Evolutionary conservation across 2,888 invertebrate genomes (phyloP).

Genomic region (Ethmia dodecea): DNA sequence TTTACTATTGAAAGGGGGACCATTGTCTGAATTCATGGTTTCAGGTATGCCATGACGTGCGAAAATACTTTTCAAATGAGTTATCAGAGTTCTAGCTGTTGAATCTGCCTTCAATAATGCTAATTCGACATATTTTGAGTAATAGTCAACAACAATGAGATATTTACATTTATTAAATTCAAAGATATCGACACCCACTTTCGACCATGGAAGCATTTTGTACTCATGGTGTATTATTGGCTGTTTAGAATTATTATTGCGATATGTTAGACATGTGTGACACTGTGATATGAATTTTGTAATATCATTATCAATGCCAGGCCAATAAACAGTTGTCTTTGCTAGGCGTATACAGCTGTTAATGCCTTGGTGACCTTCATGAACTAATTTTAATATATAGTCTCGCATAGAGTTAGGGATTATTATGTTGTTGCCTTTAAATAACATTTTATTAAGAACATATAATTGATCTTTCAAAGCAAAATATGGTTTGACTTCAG

Average conservation of each 20-base stretch:
- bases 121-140: slow-evolving; percentile 10
- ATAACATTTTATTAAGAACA: slow-evolving; percentile 10
- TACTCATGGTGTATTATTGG: slow-evolving; percentile 1
- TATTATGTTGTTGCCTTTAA: slow-evolving; percentile 9
- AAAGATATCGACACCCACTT: slow-evolving; percentile 16
- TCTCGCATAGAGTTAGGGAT: slow-evolving; percentile 9
- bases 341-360: slow-evolving; percentile 10
- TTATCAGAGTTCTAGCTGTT: slow-evolving; percentile 6
- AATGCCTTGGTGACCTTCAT: slow-evolving; percentile 14
- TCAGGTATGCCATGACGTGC: slow-evolving; percentile 14
- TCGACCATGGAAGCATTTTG: slow-evolving; percentile 11
- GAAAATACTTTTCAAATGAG: slow-evolving; percentile 12
- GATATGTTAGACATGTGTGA: slow-evolving; percentile 13
- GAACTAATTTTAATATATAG: slow-evolving; percentile 3
- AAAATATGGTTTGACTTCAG: slow-evolving; percentile 8
- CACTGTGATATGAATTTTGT: slow-evolving; percentile 14
- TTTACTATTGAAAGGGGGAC: slow-evolving; percentile 1
- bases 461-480: slow-evolving; percentile 9
- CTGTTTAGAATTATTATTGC: slow-evolving; percentile 4
- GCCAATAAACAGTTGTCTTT: slow-evolving; percentile 13
- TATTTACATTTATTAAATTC: slow-evolving; percentile 11
- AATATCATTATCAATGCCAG: slow-evolving; percentile 16
- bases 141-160: slow-evolving; percentile 15
- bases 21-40: slow-evolving; percentile 3
- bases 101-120: background rate